A percentile compares a stretch with the other conserved stretches of the same genome.
phyloP scores from a whole-genome alignment of 64 coral and sea anemone genomes.

The Montipora efflorescens region DNA sequence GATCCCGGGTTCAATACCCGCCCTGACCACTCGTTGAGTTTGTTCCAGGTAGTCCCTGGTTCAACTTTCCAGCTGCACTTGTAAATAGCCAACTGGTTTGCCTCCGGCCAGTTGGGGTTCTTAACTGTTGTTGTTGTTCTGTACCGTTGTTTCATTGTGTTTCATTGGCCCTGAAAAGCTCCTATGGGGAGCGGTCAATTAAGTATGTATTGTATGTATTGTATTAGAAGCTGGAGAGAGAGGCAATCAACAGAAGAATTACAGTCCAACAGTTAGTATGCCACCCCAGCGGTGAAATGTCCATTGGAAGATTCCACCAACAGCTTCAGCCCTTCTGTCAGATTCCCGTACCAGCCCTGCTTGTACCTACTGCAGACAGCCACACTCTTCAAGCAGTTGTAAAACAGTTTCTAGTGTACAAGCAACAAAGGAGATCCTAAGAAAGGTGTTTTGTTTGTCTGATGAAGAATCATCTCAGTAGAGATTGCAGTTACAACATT shows the following conservation, averaged over 20 bases:
- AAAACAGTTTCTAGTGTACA: neutral
- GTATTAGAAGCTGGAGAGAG: neutral
- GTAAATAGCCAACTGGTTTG: no score
- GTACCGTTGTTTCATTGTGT: no score
- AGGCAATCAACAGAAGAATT: neutral
- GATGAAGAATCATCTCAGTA: neutral
- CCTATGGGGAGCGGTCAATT: no score
- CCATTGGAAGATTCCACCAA: neutral
- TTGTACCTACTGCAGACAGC: slow-evolving; percentile 34
- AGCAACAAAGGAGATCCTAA: neutral
- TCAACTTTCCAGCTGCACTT: no score
- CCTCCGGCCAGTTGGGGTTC: no score
- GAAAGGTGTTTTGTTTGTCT: neutral
- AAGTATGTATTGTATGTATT: no score
- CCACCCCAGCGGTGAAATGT: neutral
- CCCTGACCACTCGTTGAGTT: no score
- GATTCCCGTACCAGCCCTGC: neutral
- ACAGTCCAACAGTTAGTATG: neutral
- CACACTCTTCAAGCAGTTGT: neutral
- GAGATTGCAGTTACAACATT: neutral
- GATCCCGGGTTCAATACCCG: no score
- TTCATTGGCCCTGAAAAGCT: no score
- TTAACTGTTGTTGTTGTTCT: no score
- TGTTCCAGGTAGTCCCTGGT: no score
- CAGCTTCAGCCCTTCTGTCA: neutral